Base-by-base conservation (phyloP, 2,113 vertebrate genomes). In the Muscicapa adusta region DNA sequence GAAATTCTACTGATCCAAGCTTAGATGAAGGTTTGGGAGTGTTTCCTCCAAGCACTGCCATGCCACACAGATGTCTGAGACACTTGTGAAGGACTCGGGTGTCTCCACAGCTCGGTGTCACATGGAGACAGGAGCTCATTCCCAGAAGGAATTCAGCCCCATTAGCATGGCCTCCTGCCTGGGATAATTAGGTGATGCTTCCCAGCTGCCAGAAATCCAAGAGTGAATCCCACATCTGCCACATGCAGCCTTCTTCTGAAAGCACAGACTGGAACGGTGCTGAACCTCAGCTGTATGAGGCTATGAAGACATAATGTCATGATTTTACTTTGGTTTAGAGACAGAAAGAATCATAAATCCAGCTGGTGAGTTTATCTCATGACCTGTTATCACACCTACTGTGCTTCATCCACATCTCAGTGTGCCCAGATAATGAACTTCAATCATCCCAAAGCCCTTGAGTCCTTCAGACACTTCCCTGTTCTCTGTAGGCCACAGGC, bases 151-250 rank as follows among this genome's bases (percentile, higher is more conserved):
- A 88, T 60, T 38, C 61, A 72, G 45, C n/a, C 89, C 72, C n/a
- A 42, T 93, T 76, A 92, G 71, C 2, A 1, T 18, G 45, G 89
- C 75, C 83, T 61, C 17, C 8, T 93, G 93, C 75, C 89, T 13
- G 2, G 72, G 54, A 72, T 96, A 94, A 96, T 92, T 83, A 91
- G 79, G 79, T 91, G 94, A 86, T 47, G 72, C 7, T 85, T 94
- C 86, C 72, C 72, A 57, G 75, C 89, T 88, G 75, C 89, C 91
- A 96, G 70, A 87, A 93, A 91, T 81, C 88, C 66, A 62, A 57
- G 62, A 88, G 36, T 70, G 75, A 92, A 92, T 90, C 91, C 40
- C 68, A 86, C 86, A 91, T 72, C 89, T 92, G 80, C 83, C 94
- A 83, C 36, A 76, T 76, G 19, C 79, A 88, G 50, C 62, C 29